Conservation (phyloP, 2,888 invertebrate species). For the Oscheius onirici region DNA sequence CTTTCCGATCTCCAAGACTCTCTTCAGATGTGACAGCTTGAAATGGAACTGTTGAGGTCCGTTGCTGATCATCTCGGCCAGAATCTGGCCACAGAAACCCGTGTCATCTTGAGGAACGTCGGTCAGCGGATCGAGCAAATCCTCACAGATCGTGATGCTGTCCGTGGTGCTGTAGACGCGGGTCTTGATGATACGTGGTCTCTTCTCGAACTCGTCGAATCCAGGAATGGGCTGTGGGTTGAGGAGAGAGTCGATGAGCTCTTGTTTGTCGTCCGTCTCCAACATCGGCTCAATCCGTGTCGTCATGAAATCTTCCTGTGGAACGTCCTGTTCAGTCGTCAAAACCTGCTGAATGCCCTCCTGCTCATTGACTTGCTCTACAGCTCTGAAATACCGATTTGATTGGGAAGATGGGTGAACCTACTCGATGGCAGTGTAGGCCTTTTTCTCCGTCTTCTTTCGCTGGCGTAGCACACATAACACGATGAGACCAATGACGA, state of each 20-base stretch:
- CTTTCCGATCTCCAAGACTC: conserved; percentile 7
- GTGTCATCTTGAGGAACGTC: conserved; percentile 1
- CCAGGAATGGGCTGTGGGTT: conserved; percentile 2
- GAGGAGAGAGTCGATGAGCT: conserved; percentile 8
- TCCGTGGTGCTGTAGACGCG: background rate
- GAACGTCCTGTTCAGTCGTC: background rate
- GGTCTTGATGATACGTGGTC: background rate
- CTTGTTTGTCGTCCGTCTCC: conserved; percentile 9
- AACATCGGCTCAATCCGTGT: conserved; percentile 5
- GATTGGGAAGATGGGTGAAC: too few species aligned
- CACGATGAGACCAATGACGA: too few species aligned
- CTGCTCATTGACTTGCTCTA: too few species aligned
- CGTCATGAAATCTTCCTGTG: background rate
- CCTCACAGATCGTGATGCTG: conserved; percentile 6
- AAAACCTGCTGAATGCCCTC: background rate
- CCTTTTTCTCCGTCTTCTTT: too few species aligned
- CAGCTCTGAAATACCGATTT: too few species aligned
- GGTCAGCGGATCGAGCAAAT: background rate
- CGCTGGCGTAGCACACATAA: too few species aligned
- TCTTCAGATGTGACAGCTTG: background rate
- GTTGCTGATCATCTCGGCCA: conserved; percentile 15
- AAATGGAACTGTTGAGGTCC: conserved; percentile 11
- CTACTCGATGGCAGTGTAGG: too few species aligned
- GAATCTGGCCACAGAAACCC: conserved; percentile 3
- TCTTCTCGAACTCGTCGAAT: background rate